phyloP scores from a whole-genome alignment of 2,113 vertebrate species.

The Edolisoma coerulescens region DNA sequence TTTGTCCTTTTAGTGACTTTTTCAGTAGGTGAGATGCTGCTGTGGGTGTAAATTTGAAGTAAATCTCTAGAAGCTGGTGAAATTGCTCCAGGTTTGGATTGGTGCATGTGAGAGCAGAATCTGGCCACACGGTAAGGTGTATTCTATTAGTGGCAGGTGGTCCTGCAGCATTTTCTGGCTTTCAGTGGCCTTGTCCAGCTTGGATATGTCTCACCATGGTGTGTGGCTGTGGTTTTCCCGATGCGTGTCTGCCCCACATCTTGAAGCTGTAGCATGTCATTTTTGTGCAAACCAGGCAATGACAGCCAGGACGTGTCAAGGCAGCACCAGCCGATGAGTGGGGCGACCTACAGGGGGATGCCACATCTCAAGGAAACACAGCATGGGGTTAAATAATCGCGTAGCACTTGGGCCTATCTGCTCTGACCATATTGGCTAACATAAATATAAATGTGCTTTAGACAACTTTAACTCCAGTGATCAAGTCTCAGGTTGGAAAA shows the following conservation, averaged over 20 bases:
- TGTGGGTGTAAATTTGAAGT: background rate
- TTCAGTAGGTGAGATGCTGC: background rate
- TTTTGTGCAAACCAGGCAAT: background rate
- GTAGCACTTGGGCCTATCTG: background rate
- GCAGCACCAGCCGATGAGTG: fast-evolving
- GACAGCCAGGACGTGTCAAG: fast-evolving
- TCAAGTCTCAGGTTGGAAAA: background rate
- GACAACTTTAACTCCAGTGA: background rate
- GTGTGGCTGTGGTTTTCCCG: background rate
- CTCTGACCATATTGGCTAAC: background rate
- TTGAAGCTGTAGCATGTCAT: background rate
- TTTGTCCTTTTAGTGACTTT: background rate
- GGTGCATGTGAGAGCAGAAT: background rate
- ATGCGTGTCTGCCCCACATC: fast-evolving
- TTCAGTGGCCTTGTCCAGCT: background rate
- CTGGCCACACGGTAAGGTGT: background rate
- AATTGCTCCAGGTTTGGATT: background rate
- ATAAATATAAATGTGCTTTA: background rate
- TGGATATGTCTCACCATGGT: fast-evolving
- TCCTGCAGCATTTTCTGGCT: background rate
- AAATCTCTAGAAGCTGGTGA: background rate
- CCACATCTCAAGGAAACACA: background rate
- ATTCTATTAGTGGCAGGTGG: fast-evolving
- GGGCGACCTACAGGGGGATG: background rate
- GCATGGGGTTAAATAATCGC: background rate